A percentile compares a stretch with the other conserved stretches of the same genome.
Evolutionary conservation across 1,140 invertebrate species (phyloP).

Genomic region (Latrodectus geometricus): DNA sequence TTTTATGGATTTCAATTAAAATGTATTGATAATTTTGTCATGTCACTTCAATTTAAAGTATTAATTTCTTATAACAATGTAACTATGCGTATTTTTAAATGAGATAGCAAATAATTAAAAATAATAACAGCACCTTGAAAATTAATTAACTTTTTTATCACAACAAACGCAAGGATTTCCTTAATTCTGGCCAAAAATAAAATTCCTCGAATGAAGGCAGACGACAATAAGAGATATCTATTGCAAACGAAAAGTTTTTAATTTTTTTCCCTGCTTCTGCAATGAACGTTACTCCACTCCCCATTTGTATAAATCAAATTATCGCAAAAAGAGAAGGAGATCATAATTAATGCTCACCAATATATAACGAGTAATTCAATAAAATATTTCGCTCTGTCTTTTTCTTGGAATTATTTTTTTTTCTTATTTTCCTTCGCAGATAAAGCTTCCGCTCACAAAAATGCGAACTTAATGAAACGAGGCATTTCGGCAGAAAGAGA

Average conservation of each 20-base stretch:
- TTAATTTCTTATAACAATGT: too few species aligned
- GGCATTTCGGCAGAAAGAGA: background rate
- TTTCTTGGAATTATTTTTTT: background rate
- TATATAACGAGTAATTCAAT: constrained; percentile 43
- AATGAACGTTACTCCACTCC: too few species aligned
- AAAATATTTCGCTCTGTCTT: constrained; percentile 3
- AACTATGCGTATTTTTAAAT: too few species aligned
- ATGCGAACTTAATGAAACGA: constrained; percentile 20
- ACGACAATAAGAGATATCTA: too few species aligned
- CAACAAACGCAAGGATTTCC: constrained; percentile 7
- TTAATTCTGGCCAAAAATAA: background rate
- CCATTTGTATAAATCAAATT: background rate
- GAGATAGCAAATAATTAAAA: too few species aligned
- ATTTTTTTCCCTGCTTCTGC: too few species aligned
- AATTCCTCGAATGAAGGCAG: too few species aligned
- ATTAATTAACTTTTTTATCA: background rate
- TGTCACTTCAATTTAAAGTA: too few species aligned
- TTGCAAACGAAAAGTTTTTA: too few species aligned
- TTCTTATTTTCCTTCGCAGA: background rate
- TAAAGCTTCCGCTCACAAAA: background rate
- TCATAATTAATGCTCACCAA: constrained; percentile 40
- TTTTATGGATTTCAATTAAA: too few species aligned
- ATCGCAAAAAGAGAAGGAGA: background rate
- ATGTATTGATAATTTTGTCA: too few species aligned
- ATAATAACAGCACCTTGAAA: background rate